phyloP scores from a whole-genome alignment of 2,113 vertebrate species.

The Pygoscelis adeliae region DNA sequence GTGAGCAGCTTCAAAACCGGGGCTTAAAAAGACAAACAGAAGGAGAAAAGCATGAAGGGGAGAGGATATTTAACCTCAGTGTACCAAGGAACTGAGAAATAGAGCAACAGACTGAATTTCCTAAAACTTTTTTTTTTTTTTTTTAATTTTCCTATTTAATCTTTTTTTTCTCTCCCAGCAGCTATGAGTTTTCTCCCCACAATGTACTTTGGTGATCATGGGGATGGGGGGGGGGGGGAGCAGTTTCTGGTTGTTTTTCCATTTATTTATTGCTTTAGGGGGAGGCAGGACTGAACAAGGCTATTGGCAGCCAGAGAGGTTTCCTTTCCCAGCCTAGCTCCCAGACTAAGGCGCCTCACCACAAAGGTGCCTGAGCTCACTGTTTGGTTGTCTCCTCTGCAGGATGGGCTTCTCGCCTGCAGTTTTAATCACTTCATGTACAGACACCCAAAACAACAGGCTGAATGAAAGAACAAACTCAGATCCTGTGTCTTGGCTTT shows the following conservation, averaged over 20 bases:
- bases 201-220: neutral
- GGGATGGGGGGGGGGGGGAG: too few relatives aligned
- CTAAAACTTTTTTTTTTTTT: neutral
- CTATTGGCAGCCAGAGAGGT: neutral
- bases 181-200: neutral
- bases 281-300: neutral
- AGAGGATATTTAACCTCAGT: neutral
- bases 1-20: neutral
- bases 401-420: neutral
- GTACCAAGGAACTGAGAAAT: neutral
- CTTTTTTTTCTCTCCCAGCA: neutral
- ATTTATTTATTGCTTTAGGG: neutral
- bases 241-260: neutral
- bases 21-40: neutral
- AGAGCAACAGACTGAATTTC: neutral
- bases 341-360: neutral
- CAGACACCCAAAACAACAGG: neutral
- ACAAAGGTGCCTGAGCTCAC: neutral
- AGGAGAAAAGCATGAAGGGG: neutral
- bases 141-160: neutral
- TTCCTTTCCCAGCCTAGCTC: neutral
- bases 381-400: neutral
- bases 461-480: neutral
- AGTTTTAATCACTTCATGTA: neutral
- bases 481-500: neutral